phyloP scores from a whole-genome alignment of 2,113 vertebrate species.

The Gymnarchus niloticus region DNA sequence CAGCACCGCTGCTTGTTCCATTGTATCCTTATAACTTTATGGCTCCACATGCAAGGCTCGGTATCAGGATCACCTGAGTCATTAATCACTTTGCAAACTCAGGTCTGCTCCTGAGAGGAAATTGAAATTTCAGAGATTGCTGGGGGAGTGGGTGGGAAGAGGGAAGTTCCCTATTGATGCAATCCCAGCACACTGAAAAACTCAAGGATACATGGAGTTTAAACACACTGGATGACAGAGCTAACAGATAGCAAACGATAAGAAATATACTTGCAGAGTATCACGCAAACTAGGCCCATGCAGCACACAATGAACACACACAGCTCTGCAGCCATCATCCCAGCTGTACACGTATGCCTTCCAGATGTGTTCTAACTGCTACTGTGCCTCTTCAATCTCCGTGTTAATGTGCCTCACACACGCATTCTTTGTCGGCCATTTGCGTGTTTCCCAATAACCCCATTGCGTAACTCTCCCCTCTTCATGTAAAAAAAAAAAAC shows the following conservation, averaged over 20 bases:
- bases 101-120: not conserved
- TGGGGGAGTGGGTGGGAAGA: not conserved
- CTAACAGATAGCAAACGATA: not conserved
- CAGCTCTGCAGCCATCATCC: not conserved
- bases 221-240: not conserved
- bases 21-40: slow-evolving; percentile 13
- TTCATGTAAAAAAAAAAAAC: not conserved
- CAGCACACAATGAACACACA: not conserved
- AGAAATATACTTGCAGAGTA: not conserved
- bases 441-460: not conserved
- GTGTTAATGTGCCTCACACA: not conserved
- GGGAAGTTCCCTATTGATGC: slow-evolving; percentile 37
- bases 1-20: not conserved
- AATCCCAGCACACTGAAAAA: slow-evolving; percentile 32
- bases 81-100: slow-evolving; percentile 12
- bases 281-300: not conserved
- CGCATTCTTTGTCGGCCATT: not conserved
- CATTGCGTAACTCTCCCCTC: not conserved
- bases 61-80: not conserved
- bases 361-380: slow-evolving; percentile 19
- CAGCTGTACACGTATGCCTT: not conserved
- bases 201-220: not conserved
- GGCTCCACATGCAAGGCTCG: slow-evolving; percentile 25
- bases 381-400: not conserved
- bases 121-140: not conserved